phyloP scores from a whole-genome alignment of 2,797 vertebrate genomes.

The Sebastes iracundus region DNA sequence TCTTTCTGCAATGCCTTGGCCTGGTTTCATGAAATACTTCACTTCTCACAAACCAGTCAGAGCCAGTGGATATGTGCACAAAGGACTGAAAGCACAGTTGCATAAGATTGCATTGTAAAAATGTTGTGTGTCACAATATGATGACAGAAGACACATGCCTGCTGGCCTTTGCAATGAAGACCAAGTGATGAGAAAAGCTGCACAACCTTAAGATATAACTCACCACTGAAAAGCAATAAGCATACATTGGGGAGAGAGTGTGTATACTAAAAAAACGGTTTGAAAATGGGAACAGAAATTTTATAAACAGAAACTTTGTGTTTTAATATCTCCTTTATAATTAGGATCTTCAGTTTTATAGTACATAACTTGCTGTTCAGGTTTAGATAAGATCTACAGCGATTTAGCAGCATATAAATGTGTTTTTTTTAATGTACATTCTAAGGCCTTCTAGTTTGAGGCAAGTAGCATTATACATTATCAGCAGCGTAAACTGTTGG shows the following conservation, averaged over 20 bases:
- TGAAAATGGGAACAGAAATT: background rate
- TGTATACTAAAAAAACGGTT: background rate
- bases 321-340: background rate
- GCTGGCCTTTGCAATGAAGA: constrained; percentile 20
- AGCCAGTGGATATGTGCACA: constrained; percentile 39
- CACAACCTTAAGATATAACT: background rate
- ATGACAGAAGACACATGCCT: constrained; percentile 32
- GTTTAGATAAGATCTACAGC: background rate
- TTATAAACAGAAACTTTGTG: background rate
- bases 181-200: constrained; percentile 9
- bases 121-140: constrained; percentile 41
- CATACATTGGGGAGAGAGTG: background rate
- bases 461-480: background rate
- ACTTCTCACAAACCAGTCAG: constrained; percentile 40
- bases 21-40: constrained; percentile 53
- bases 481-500: background rate
- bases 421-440: background rate
- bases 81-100: constrained; percentile 48
- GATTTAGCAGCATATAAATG: background rate
- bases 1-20: constrained; percentile 65
- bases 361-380: background rate
- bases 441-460: background rate
- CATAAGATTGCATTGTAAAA: constrained; percentile 48
- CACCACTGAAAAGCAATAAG: background rate
- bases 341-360: background rate